These are phyloP conservation scores for Hypsibius dujardini DNA, from an alignment of 1,140 invertebrate genomes.

Conservation along the genomic window DNA sequence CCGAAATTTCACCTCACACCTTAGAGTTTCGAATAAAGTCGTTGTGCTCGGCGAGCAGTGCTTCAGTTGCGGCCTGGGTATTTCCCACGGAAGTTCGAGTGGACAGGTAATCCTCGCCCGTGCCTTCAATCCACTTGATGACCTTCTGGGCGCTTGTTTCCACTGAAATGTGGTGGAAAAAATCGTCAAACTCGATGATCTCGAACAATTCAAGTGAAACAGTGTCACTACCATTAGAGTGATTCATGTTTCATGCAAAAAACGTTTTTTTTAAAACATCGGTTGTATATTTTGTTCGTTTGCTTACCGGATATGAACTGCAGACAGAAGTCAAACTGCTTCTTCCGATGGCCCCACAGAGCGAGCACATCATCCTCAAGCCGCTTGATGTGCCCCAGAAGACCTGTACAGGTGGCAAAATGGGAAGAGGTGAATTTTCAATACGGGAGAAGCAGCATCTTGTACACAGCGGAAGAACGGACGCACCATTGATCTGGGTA, in stretches of 20 bases:
- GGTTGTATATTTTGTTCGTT: slow-evolving; percentile 25
- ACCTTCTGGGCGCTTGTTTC: slow-evolving; percentile 36
- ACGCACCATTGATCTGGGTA: no score
- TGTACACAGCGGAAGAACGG: no score
- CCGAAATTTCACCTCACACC: slow-evolving; percentile 29
- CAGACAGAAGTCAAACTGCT: slow-evolving; percentile 86
- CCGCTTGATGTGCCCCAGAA: slow-evolving; percentile 70
- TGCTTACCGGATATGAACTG: slow-evolving; percentile 54
- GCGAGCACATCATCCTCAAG: slow-evolving; percentile 89
- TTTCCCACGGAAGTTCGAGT: slow-evolving; percentile 54
- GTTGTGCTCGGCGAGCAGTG: slow-evolving; percentile 62
- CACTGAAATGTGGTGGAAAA: neutral
- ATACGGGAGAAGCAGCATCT: no score
- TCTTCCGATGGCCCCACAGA: slow-evolving; percentile 84
- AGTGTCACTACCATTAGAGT: neutral
- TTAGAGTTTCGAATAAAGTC: slow-evolving; percentile 70
- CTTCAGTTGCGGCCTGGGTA: slow-evolving; percentile 59
- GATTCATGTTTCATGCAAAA: neutral
- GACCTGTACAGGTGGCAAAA: slow-evolving; percentile 39
- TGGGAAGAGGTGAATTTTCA: neutral
- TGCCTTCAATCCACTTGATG: slow-evolving; percentile 89
- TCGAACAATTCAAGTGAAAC: neutral
- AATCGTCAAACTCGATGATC: neutral
- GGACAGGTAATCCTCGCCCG: slow-evolving; percentile 61
- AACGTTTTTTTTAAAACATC: neutral